Evolutionary conservation across 2,888 invertebrate species (phyloP), one percentile per base, ranked within the genome.

Genomic region (Liopterus haemorrhoidalis): DNA sequence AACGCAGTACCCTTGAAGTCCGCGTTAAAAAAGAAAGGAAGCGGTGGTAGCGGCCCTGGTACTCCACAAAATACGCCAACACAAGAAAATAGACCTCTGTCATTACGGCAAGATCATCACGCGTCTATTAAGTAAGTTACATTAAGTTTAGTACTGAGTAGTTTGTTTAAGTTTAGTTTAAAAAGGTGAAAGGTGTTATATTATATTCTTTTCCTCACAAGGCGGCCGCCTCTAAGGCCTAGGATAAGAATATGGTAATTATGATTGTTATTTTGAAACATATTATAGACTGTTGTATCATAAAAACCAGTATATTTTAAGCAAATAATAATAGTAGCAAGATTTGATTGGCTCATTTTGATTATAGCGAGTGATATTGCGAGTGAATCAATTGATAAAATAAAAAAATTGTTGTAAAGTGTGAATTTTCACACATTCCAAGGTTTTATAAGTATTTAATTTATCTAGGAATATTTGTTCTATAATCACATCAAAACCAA

Each of bases 211-310:
- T 19, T 19, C 19, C 28, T 41, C 22, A 33, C 37, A 33, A 83
- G 83, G 77, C 81, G 87, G 82, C 85, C 86, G 72, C 83, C 83
- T 70, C 79, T 86, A 69, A 84, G 87, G 77, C 87, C 88, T 76
- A 82, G 88, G 85, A 86, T 88, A 75, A 82, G 83, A 79, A 83
- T 88, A 81, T 88, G 88, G 88, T 88, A 89, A 88, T 74, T 74
- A 74, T 67, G n/a, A n/a, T n/a, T n/a, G n/a, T n/a, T n/a, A n/a
- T n/a, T n/a, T n/a, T n/a, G n/a, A n/a, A n/a, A n/a, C n/a, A n/a
- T n/a, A n/a, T n/a, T n/a, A n/a, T n/a, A n/a, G n/a, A n/a, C n/a
- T n/a, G n/a, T n/a, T n/a, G n/a, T n/a, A n/a, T n/a, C n/a, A n/a
- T n/a, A n/a, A n/a, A n/a, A n/a, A n/a, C n/a, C n/a, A n/a, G n/a